Percentiles rank a stretch among this genome's conserved stretches.
phyloP scores from a whole-genome alignment of 2,888 invertebrate genomes.

The Apamea anceps region DNA sequence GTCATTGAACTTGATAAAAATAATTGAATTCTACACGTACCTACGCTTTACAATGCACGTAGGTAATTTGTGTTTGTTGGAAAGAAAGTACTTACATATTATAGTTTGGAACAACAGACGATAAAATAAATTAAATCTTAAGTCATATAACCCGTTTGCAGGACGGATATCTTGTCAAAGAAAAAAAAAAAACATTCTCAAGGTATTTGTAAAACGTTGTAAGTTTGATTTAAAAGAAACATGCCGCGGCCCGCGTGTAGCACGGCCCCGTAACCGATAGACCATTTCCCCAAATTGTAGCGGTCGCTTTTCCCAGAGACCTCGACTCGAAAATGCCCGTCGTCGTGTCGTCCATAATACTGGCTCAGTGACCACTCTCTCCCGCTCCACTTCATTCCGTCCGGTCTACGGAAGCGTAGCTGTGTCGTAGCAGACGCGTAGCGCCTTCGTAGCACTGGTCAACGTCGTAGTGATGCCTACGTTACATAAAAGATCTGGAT shows the following conservation, averaged over 20 bases:
- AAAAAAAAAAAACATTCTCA: constrained; percentile 4
- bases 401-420: constrained; percentile 64
- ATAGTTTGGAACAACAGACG: constrained; percentile 51
- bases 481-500: constrained; percentile 20
- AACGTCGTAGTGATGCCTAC: constrained; percentile 32
- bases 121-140: constrained; percentile 40
- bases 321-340: constrained; percentile 70
- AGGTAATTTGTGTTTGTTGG: constrained; percentile 15
- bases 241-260: constrained; percentile 34
- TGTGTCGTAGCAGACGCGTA: constrained; percentile 66
- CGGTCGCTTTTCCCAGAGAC: constrained; percentile 81
- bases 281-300: constrained; percentile 82
- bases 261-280: constrained; percentile 77
- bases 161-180: neutral
- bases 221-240: constrained; percentile 23
- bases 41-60: constrained; percentile 4
- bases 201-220: neutral
- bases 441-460: constrained; percentile 65
- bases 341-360: constrained; percentile 73
- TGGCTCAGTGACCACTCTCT: constrained; percentile 77
- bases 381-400: constrained; percentile 61
- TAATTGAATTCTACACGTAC: constrained; percentile 69
- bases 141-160: constrained; percentile 17
- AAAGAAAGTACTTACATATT: constrained; percentile 30
- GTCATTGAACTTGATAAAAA: constrained; percentile 86